These are phyloP conservation scores for Epinephelus lanceolatus DNA, from an alignment of 2,113 vertebrate species.

Conservation along the genomic window DNA sequence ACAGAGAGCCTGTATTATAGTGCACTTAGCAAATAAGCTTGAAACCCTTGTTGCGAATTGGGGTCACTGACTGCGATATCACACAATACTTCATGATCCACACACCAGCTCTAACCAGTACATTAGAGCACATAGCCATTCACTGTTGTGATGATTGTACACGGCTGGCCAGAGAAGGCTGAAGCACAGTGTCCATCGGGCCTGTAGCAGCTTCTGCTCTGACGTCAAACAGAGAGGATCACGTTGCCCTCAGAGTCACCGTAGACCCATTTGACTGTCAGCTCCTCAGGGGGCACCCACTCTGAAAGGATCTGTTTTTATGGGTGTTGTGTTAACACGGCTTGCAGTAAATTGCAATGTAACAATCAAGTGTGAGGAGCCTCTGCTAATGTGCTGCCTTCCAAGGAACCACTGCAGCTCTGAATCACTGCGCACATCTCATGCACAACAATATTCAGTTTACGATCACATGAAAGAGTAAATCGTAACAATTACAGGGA, in stretches of 20 bases:
- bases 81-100: constrained; percentile 5
- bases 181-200: not conserved
- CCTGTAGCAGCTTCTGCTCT: constrained; percentile 13
- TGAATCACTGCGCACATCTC: not conserved
- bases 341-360: constrained; percentile 1
- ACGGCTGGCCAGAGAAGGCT: constrained; percentile 17
- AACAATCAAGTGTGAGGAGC: not conserved
- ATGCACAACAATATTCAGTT: not conserved
- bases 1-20: not conserved
- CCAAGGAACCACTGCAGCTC: not conserved
- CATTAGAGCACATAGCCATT: constrained; percentile 9
- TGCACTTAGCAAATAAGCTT: not conserved
- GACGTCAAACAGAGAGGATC: constrained; percentile 21
- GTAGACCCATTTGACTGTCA: not conserved
- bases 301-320: constrained; percentile 35
- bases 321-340: not conserved
- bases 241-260: constrained; percentile 18
- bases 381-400: not conserved
- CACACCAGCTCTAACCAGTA: not conserved
- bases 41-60: constrained; percentile 5
- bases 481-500: too few species aligned
- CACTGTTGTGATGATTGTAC: constrained; percentile 18
- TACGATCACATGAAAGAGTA: not conserved
- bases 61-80: not conserved
- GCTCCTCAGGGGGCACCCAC: not conserved